phyloP scores from a whole-genome alignment of 2,888 invertebrate genomes.

The Drosophila ustulata region DNA sequence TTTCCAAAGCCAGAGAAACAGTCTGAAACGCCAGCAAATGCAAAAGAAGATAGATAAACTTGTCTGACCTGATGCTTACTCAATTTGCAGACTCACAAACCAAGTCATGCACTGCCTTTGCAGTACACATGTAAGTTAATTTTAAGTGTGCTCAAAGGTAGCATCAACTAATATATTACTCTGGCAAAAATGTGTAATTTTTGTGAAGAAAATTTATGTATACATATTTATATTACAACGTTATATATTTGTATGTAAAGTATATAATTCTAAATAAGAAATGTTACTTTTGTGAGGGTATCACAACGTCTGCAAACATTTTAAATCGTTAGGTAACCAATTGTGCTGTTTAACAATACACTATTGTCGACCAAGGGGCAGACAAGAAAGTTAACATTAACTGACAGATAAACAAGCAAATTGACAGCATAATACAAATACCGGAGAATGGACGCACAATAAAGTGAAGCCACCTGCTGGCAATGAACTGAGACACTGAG shows the following conservation, averaged over 20 bases:
- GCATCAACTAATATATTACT: background rate
- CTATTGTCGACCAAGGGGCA: background rate
- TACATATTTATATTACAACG: background rate
- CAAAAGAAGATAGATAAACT: slow-evolving; percentile 11
- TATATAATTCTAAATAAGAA: too few relatives aligned
- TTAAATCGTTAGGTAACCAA: background rate
- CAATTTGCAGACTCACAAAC: slow-evolving; percentile 14
- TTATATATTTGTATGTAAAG: background rate
- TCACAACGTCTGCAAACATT: background rate
- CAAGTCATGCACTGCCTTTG: background rate
- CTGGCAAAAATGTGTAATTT: background rate
- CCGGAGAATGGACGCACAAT: slow-evolving; percentile 3
- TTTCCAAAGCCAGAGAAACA: slow-evolving; percentile 21
- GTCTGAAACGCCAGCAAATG: slow-evolving; percentile 11
- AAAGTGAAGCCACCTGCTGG: slow-evolving; percentile 20
- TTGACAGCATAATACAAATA: slow-evolving; percentile 29
- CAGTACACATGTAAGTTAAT: background rate
- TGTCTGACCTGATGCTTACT: slow-evolving; percentile 20
- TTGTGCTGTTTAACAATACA: slow-evolving; percentile 9
- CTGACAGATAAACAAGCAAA: slow-evolving; percentile 32
- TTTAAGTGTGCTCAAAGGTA: background rate
- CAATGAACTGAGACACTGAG: background rate
- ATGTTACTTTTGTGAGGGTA: background rate
- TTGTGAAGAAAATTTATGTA: background rate
- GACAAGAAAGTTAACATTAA: slow-evolving; percentile 17